Evolutionary conservation across 2,797 vertebrate species (phyloP).

Genomic region (Premnoplex brunnescens): DNA sequence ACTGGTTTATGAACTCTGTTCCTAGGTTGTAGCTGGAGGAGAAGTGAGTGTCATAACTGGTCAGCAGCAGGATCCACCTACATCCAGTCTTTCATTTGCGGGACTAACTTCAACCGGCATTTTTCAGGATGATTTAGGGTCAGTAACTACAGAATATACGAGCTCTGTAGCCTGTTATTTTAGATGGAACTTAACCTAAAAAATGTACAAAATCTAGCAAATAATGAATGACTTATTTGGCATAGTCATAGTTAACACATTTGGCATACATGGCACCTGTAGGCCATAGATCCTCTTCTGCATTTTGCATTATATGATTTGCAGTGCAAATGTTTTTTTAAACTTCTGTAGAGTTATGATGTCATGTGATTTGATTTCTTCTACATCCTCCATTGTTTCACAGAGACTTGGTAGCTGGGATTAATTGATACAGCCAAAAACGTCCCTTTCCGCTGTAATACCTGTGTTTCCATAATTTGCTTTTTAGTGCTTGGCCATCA

Average conservation of each 20-base stretch:
- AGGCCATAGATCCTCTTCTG: neutral
- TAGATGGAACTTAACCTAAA: neutral
- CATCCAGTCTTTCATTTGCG: slow-evolving; percentile 62
- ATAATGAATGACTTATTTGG: neutral
- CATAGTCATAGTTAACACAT: neutral
- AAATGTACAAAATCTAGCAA: neutral
- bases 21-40: slow-evolving; percentile 88
- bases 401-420: neutral
- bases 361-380: neutral
- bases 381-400: neutral
- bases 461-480: neutral
- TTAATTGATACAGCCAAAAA: neutral
- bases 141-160: neutral
- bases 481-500: neutral
- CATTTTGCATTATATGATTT: neutral
- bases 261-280: neutral
- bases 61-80: slow-evolving; percentile 81
- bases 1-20: neutral
- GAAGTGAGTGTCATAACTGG: slow-evolving; percentile 89
- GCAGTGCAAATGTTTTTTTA: neutral
- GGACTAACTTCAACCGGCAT: slow-evolving; percentile 85
- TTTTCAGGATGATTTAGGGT: slow-evolving; percentile 96
- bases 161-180: neutral
- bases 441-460: neutral
- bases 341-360: neutral